Percentiles rank a stretch among this genome's conserved stretches.
Conservation (phyloP, 1,140 invertebrate species). For the Drosophila repleta region DNA sequence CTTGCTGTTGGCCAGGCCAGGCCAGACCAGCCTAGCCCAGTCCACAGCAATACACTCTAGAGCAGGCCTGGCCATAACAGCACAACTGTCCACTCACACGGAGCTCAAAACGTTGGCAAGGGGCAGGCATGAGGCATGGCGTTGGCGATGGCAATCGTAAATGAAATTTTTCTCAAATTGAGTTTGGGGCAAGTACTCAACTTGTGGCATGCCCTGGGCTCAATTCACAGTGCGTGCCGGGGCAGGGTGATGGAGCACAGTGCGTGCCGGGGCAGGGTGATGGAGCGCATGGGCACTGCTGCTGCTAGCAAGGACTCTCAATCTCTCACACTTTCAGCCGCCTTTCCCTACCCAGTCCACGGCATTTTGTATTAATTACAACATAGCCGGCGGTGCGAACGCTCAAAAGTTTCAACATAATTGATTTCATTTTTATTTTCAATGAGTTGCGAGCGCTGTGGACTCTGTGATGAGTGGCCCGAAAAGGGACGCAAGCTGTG, state of each 20-base stretch:
- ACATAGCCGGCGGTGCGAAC: slow-evolving; percentile 58
- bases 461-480: slow-evolving; percentile 11
- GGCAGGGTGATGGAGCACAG: background rate
- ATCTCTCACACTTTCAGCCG: background rate
- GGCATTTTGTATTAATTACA: slow-evolving; percentile 81
- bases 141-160: slow-evolving; percentile 67
- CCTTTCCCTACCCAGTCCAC: slow-evolving; percentile 24
- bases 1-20: slow-evolving; percentile 15
- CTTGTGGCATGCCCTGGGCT: slow-evolving; percentile 68
- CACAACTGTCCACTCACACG: slow-evolving; percentile 76
- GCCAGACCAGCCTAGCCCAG: background rate
- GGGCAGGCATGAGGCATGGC: background rate
- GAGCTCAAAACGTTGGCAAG: slow-evolving; percentile 20
- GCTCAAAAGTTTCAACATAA: slow-evolving; percentile 72
- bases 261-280: too few relatives aligned
- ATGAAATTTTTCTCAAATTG: slow-evolving; percentile 79
- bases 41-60: too few relatives aligned
- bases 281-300: slow-evolving; percentile 7
- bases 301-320: background rate
- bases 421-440: slow-evolving; percentile 76
- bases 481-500: background rate
- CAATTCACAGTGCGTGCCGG: background rate
- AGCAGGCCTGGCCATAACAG: slow-evolving; percentile 3
- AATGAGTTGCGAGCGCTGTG: slow-evolving; percentile 21
- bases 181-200: slow-evolving; percentile 78